Conservation (phyloP, 2,797 vertebrate genomes). For the Bovichtus diacanthus region DNA sequence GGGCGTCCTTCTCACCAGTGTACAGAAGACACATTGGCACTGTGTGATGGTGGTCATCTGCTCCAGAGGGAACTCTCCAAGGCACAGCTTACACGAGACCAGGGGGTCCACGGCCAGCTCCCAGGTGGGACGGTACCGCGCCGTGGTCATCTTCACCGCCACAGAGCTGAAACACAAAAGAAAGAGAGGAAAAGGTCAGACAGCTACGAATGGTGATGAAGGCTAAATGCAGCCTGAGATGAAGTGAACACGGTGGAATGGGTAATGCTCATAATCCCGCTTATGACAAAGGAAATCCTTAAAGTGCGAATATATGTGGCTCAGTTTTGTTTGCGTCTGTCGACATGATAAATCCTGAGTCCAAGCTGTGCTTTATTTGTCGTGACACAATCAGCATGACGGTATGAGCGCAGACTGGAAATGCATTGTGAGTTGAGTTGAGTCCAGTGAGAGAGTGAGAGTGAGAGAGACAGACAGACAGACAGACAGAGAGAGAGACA, state of each 20-base stretch:
- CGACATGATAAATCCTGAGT: slow-evolving; percentile 1
- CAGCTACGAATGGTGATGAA: slow-evolving; percentile 13
- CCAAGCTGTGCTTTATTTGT: slow-evolving; percentile 26
- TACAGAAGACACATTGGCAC: slow-evolving; percentile 99
- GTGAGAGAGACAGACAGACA: too few species aligned
- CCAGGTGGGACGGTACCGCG: slow-evolving; percentile 95
- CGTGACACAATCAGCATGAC: slow-evolving; percentile 25
- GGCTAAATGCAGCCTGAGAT: neutral
- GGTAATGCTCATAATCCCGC: neutral
- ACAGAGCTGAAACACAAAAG: slow-evolving; percentile 66
- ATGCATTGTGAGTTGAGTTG: slow-evolving; percentile 25
- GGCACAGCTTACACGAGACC: slow-evolving; percentile 98
- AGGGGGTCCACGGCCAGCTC: slow-evolving; percentile 97
- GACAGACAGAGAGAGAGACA: too few species aligned
- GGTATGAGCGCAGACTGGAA: slow-evolving; percentile 15
- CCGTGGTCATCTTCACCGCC: slow-evolving; percentile 92
- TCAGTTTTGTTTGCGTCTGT: neutral
- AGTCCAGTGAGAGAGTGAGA: too few species aligned
- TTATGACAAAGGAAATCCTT: neutral
- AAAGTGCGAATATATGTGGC: neutral
- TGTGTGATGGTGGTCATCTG: slow-evolving; percentile 98
- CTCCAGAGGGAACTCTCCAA: slow-evolving; percentile 97
- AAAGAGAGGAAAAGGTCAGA: neutral
- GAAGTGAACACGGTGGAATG: neutral
- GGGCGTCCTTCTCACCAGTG: slow-evolving; percentile 88